Base-by-base conservation (phyloP, 2,797 vertebrate genomes). In the Falco cherrug region DNA sequence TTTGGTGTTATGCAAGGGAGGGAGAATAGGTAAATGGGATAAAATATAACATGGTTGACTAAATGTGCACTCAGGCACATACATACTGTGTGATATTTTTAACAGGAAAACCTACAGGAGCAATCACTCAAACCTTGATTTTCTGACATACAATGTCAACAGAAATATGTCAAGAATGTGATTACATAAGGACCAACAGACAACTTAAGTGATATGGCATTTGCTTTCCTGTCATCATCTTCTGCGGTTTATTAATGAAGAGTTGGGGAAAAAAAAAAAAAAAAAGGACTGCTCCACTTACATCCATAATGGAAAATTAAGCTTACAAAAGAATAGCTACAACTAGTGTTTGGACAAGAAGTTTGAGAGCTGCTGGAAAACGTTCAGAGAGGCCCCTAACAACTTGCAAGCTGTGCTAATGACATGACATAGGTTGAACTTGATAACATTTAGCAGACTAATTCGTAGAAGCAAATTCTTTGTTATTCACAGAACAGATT, bases 141-240 rank as follows among this genome's bases (percentile, higher is more conserved):
- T 97, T 93, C 68, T 97, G 96, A 90, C 92, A 94, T 37, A 74
- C 37, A 87, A 11, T 93, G 95, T 93, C 88, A 95, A 93, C 94
- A 95, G 86, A 87, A 92, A 96, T 91, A 92, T 92, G 84, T 90
- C 69, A 82, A 92, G 92, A 89, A 93, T 87, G 79, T 84, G 61
- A 85, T 96, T 97, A 77, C 95, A 95, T 95, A 95, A 95, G 90
- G 94, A 90, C 88, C 86, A 95, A 54, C 94, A 96, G 91, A 94
- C 75, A 96, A 87, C 91, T 35, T 68, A 82, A 84, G 88, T 70
- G 88, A 78, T 93, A 89, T 10, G 75, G 47, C 95, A 96, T 92
- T 97, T 95, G 90, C 88, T 95, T 95, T 87, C 94, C 92, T 97
- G 95, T 96, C 95, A 97, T 97, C 90, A 50, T 89, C 90, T 93